Evolutionary conservation across 2,888 invertebrate genomes (phyloP).

Genomic region (Dermolepida albohirtum): DNA sequence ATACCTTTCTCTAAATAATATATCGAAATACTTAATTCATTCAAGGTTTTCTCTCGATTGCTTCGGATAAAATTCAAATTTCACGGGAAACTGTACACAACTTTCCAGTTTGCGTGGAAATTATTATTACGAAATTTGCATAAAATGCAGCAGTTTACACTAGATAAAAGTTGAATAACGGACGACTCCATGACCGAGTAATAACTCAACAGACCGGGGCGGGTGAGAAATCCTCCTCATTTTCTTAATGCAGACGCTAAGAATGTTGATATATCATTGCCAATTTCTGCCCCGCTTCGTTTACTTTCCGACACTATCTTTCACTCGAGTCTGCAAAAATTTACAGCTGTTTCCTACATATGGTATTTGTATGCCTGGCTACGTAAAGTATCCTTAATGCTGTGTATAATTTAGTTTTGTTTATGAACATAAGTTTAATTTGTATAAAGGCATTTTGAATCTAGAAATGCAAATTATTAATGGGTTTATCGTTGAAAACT

Average conservation of each 20-base stretch:
- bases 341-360: slow-evolving; percentile 23
- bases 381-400: slow-evolving; percentile 16
- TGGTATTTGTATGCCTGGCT: background rate
- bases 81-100: too few relatives aligned
- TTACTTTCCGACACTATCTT: slow-evolving; percentile 32
- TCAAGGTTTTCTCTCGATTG: too few relatives aligned
- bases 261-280: slow-evolving; percentile 44
- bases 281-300: slow-evolving; percentile 37
- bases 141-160: slow-evolving; percentile 30
- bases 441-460: too few relatives aligned
- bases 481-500: too few relatives aligned
- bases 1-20: too few relatives aligned
- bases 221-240: slow-evolving; percentile 39
- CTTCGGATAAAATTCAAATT: too few relatives aligned
- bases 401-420: slow-evolving; percentile 9
- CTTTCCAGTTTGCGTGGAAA: background rate
- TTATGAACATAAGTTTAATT: slow-evolving; percentile 8
- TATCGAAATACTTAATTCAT: too few relatives aligned
- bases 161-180: slow-evolving; percentile 36
- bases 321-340: slow-evolving; percentile 26
- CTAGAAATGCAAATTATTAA: too few relatives aligned
- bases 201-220: slow-evolving; percentile 32
- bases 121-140: slow-evolving; percentile 28
- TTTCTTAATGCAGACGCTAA: slow-evolving; percentile 44
- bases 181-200: slow-evolving; percentile 17